phyloP scores from a whole-genome alignment of 2,888 invertebrate genomes.

The Camptogramma bilineatum region DNA sequence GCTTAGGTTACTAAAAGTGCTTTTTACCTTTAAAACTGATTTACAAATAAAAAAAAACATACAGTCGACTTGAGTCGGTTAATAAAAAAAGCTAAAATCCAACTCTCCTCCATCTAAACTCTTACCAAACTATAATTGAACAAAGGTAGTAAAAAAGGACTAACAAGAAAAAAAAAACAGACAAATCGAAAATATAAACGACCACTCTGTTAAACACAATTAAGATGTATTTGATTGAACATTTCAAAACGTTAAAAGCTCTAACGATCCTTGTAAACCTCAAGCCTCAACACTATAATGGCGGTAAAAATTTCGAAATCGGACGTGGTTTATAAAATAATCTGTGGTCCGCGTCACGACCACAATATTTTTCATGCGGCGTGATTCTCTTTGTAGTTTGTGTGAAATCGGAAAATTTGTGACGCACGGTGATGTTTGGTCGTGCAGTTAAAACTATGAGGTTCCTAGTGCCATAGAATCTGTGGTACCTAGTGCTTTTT shows the following conservation, averaged over 20 bases:
- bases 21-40: no score
- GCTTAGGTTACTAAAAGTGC: no score
- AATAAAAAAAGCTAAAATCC: no score
- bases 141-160: not conserved
- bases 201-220: not conserved
- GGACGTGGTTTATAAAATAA: constrained; percentile 6
- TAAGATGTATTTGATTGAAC: not conserved
- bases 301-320: constrained; percentile 27
- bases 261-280: constrained; percentile 1
- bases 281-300: constrained; percentile 13
- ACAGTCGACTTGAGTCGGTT: no score
- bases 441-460: not conserved
- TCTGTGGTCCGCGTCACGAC: constrained; percentile 36
- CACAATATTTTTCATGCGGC: constrained; percentile 23
- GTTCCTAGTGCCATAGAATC: no score
- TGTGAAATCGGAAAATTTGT: constrained; percentile 28
- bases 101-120: no score
- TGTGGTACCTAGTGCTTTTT: no score
- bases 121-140: no score
- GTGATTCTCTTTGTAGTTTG: constrained; percentile 27
- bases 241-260: constrained; percentile 10
- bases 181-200: not conserved
- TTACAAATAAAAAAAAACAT: no score
- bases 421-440: constrained; percentile 37
- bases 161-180: not conserved